Percentiles rank a stretch among this genome's conserved stretches.
Conservation (phyloP, 2,888 invertebrate genomes). For the Ceramica pisi region DNA sequence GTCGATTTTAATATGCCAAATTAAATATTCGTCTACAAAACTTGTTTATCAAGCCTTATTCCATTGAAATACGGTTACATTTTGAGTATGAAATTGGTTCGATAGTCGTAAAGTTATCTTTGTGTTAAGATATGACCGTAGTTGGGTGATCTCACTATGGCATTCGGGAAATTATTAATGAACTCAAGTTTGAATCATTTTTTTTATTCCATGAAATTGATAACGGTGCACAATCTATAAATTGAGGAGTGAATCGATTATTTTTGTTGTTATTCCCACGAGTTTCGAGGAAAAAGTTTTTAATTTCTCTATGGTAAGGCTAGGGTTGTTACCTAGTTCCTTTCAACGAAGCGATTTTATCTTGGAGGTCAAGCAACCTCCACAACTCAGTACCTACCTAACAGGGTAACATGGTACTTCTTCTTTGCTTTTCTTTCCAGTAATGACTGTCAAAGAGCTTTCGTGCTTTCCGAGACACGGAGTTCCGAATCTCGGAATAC, state of each 20-base stretch:
- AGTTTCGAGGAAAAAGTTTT: background rate
- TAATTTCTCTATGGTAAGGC: background rate
- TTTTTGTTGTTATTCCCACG: constrained; percentile 39
- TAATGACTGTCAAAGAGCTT: no score
- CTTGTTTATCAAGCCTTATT: constrained; percentile 20
- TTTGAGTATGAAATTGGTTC: constrained; percentile 11
- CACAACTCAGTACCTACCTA: no score
- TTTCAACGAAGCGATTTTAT: background rate
- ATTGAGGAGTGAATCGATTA: constrained; percentile 30
- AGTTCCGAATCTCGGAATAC: no score
- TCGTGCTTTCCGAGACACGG: no score
- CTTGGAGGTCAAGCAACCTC: background rate
- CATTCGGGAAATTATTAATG: constrained; percentile 50
- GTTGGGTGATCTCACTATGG: constrained; percentile 61
- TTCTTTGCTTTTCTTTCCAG: no score
- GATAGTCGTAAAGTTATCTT: constrained; percentile 27
- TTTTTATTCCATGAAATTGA: constrained; percentile 47
- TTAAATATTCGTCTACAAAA: background rate
- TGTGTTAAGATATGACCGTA: constrained; percentile 43
- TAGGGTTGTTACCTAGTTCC: constrained; percentile 13
- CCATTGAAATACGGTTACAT: constrained; percentile 24
- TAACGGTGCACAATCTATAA: constrained; percentile 44
- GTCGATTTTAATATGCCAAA: constrained; percentile 20
- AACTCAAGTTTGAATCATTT: constrained; percentile 32
- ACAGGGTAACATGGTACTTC: no score